Evolutionary conservation across 2,888 invertebrate species (phyloP).

Genomic region (Heliconius cydno): DNA sequence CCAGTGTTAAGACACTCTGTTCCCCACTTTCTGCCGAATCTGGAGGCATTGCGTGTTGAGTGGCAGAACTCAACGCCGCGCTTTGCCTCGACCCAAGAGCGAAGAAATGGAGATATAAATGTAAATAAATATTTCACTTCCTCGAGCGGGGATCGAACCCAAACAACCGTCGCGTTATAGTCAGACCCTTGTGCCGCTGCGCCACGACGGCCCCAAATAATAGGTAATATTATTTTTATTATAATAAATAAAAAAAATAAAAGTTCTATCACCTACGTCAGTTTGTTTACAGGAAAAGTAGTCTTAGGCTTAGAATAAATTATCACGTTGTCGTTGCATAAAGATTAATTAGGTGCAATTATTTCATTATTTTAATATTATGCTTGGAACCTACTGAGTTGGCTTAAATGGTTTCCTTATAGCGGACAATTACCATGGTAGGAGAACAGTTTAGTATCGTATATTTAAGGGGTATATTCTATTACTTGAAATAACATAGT

Average conservation of each 20-base stretch:
- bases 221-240: too few relatives aligned
- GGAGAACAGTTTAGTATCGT: background rate
- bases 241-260: background rate
- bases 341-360: slow-evolving; percentile 38
- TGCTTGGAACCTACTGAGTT: slow-evolving; percentile 18
- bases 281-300: slow-evolving; percentile 33
- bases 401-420: slow-evolving; percentile 32
- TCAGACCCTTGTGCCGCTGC: too few relatives aligned
- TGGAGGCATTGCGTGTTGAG: too few relatives aligned
- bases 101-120: too few relatives aligned
- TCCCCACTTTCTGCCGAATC: too few relatives aligned
- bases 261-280: background rate
- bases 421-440: slow-evolving; percentile 20
- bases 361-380: slow-evolving; percentile 37
- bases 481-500: background rate
- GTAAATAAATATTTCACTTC: too few relatives aligned
- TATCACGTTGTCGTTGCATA: slow-evolving; percentile 38
- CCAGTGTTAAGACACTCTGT: too few relatives aligned
- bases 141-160: too few relatives aligned
- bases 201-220: too few relatives aligned
- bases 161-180: too few relatives aligned
- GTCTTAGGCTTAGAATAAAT: slow-evolving; percentile 35
- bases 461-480: background rate
- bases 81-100: too few relatives aligned
- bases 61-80: too few relatives aligned